phyloP scores from a whole-genome alignment of 2,888 invertebrate genomes.

The Anarsia innoxiella region DNA sequence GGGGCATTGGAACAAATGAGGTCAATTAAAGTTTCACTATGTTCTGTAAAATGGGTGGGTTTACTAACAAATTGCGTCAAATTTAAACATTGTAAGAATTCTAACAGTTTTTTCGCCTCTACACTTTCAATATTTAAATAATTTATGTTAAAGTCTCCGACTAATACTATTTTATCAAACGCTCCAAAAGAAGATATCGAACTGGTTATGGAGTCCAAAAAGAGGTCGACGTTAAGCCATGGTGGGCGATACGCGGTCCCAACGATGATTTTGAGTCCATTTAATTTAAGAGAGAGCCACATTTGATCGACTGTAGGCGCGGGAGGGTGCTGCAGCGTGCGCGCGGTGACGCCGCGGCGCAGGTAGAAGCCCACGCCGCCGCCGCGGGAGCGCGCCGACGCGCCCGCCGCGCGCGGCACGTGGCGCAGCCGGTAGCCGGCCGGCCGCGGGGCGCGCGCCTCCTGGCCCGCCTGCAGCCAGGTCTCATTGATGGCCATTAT shows the following conservation, averaged over 20 bases:
- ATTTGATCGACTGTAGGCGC: not conserved
- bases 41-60: slow-evolving; percentile 1
- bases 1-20: not conserved
- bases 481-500: slow-evolving; percentile 8
- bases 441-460: not conserved
- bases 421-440: slow-evolving; percentile 1
- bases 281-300: not conserved
- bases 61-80: not conserved
- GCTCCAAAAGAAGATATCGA: not conserved
- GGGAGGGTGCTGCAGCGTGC: not conserved
- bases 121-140: not conserved
- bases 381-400: not conserved
- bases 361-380: slow-evolving; percentile 3
- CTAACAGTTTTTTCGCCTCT: not conserved
- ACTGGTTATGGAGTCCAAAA: not conserved
- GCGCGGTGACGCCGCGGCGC: not conserved
- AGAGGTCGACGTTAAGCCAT: not conserved
- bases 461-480: not conserved
- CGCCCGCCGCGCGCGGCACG: not conserved
- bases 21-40: not conserved
- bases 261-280: not conserved
- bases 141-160: slow-evolving; percentile 3
- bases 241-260: not conserved
- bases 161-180: not conserved
- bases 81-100: not conserved